Base-by-base conservation (phyloP, 2,113 vertebrate genomes). In the Gasterosteus aculeatus region DNA sequence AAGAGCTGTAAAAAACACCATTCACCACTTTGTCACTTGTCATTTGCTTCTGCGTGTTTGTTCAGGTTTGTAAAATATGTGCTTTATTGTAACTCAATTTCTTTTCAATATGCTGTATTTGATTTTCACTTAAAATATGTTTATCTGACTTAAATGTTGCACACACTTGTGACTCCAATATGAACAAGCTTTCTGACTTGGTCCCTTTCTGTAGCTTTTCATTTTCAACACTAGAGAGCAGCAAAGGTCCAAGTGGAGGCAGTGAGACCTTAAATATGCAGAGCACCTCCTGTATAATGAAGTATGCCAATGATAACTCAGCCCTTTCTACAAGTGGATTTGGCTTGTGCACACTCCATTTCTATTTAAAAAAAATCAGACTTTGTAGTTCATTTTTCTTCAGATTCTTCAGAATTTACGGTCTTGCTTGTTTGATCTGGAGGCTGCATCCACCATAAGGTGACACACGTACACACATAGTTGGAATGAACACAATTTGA, bases 191-290 rank as follows among this genome's bases (percentile, higher is more conserved):
- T 72, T 53, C 56, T 82, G 77, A 88, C 84, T 84, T 89, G 87
- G 89, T 88, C 87, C 81, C 69, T 14, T 81, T 85, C 22, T 81
- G 88, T 80, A 88, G 78, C 63, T 81, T 51, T 22, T n/a, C 1
- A 1, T 19, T 22, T 59, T 15, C 29, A 86, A 46, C 93, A 81
- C 85, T 86, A 93, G 93, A 90, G 89, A 22, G 89, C 92, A 91
- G 91, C 85, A 89, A 29, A 41, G 76, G 46, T 75, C 83, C 58
- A 70, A 77, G 8, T 44, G 72, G n/a, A 68, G 63, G 22, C 41
- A 14, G 39, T 67, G 56, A 69, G 68, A 64, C 11, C 22, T 93
- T 92, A 92, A 78, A 89, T 91, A 93, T 93, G 85, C 83, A 79
- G 51, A 75, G 74, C 69, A 76, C 81, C 85, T 82, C 46, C 83